phyloP scores from a whole-genome alignment of 2,888 invertebrate genomes.

The Agrypnus murinus region DNA sequence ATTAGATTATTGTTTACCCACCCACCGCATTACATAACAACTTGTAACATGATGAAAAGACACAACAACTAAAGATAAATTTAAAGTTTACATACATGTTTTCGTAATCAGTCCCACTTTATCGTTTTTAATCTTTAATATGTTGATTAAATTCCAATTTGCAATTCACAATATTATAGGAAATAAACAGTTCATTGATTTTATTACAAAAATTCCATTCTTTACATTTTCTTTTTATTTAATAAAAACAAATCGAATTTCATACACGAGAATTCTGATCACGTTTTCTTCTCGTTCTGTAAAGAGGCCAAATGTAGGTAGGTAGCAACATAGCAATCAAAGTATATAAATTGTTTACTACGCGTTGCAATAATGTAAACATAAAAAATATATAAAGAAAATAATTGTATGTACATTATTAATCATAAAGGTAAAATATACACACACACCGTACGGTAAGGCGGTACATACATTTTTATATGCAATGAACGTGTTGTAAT shows the following conservation, averaged over 20 bases:
- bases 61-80: too few species aligned
- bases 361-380: slow-evolving; percentile 20
- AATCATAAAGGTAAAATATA: too few species aligned
- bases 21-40: too few species aligned
- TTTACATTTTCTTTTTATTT: background rate
- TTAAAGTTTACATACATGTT: too few species aligned
- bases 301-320: slow-evolving; percentile 38
- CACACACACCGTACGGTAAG: too few species aligned
- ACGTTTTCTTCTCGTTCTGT: slow-evolving; percentile 22
- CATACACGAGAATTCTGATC: slow-evolving; percentile 11
- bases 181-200: too few species aligned
- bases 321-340: slow-evolving; percentile 13
- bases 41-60: too few species aligned
- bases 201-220: background rate
- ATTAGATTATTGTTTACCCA: too few species aligned
- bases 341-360: slow-evolving; percentile 27
- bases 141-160: too few species aligned
- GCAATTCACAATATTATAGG: too few species aligned
- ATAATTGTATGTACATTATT: slow-evolving; percentile 36
- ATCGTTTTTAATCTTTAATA: too few species aligned
- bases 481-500: slow-evolving; percentile 39
- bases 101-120: too few species aligned
- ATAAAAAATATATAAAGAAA: slow-evolving; percentile 37
- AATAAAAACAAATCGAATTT: slow-evolving; percentile 9
- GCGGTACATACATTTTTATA: slow-evolving; percentile 8